Percentiles rank a stretch among this genome's conserved stretches.
Evolutionary conservation across 2,113 vertebrate genomes (phyloP).

Genomic region (rabbit (Oryctolagus cuniculus)): mOryCun1.1 NC_091441.1:23183001-23183500

Average conservation of each 20-base stretch:
- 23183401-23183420: background rate
- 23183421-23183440: background rate
- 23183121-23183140: conserved; percentile 32
- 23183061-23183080: conserved; percentile 61
- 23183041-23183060: conserved; percentile 64
- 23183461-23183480: background rate
- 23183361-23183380: background rate
- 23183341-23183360: background rate
- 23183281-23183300: background rate
- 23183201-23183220: background rate
- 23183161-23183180: background rate
- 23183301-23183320: background rate
- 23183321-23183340: background rate
- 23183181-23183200: background rate
- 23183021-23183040: conserved; percentile 74
- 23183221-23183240: background rate
- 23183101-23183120: conserved; percentile 68
- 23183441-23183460: conserved; percentile 28
- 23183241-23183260: background rate
- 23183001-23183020: conserved; percentile 73
- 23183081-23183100: conserved; percentile 32
- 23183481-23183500: background rate
- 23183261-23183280: background rate
- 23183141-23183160: background rate
- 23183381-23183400: background rate